Conservation (phyloP, 1,140 invertebrate genomes). For the Cherax destructor region DNA sequence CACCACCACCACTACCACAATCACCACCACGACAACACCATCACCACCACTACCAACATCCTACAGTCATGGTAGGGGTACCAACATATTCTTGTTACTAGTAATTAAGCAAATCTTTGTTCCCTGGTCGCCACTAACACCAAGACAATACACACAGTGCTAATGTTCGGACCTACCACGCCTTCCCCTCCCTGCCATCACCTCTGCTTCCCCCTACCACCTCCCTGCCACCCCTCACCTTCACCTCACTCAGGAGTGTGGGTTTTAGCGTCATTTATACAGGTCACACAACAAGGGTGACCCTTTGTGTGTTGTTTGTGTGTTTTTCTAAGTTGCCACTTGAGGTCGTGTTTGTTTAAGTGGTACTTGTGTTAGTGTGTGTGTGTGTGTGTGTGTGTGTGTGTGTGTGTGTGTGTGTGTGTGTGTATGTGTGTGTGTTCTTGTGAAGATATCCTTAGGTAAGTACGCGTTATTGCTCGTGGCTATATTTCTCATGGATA, state of each 20-base stretch:
- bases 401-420: no score
- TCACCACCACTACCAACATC: not conserved
- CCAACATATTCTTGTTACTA: conserved; percentile 36
- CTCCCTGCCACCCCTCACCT: no score
- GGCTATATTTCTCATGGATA: no score
- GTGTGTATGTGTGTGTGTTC: no score
- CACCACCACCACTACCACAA: not conserved
- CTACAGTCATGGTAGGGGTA: not conserved
- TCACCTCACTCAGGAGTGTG: no score
- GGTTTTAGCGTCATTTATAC: no score
- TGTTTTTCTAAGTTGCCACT: not conserved
- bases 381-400: not conserved
- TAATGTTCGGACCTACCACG: conserved; percentile 14
- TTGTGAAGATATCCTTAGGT: no score
- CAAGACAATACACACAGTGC: conserved; percentile 18
- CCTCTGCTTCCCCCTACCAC: no score
- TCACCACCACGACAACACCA: not conserved
- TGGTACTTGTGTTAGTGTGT: not conserved
- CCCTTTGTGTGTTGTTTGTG: not conserved
- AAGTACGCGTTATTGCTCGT: no score
- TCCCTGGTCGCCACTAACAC: not conserved
- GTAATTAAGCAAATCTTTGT: conserved; percentile 32
- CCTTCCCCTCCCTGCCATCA: not conserved
- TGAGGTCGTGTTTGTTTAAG: not conserved
- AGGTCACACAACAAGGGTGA: no score